Evolutionary conservation across 2,888 invertebrate species (phyloP), one percentile per base, ranked within the genome.

Genomic region (Mythimna vitellina): DNA sequence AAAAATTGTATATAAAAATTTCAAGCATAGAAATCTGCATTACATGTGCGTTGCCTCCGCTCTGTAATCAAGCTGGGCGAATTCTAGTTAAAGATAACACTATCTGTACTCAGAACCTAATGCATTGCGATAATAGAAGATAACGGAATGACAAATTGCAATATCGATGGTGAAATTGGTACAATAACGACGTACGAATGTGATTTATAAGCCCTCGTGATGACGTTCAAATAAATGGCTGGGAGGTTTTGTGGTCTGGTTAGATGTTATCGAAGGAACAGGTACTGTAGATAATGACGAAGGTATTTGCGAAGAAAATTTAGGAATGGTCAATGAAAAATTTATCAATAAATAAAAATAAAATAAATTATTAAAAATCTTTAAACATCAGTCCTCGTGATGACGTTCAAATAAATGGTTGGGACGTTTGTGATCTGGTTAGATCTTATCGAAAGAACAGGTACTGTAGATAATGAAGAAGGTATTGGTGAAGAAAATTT

Each of bases 101-200:
- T 94, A 95, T 95, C 95, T 83, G 57, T 94, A 92, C 93, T 81
- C 88, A 92, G 94, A 94, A 95, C 89, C 89, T 87, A 92, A 93
- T 93, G 93, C 93, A 92, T 83, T 85, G 87, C 89, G 94, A 94
- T 94, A 94, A 87, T 82, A 83, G 76, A 46, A 84, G 94, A 94
- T 94, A 94, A 93, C 87, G 84, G 84, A 91, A 92, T 92, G 90
- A 93, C 92, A 94, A 94, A 94, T 94, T 94, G 94, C 94, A 95
- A 93, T 93, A 92, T 85, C 82, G 76, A 82, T 85, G 81, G 85
- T 86, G 85, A 86, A 84, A 87, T 84, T 86, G 81, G 82, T 84
- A 83, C 80, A 86, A 70, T 54, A 76, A 82, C 74, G 62, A 67
- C 71, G 61, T 79, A 84, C 58, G 62, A 78, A 80, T 80, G 51